These are phyloP conservation scores for Zoanthus sansibaricus DNA, from an alignment of 92 coral and sea anemone species.

Conservation along the genomic window DNA sequence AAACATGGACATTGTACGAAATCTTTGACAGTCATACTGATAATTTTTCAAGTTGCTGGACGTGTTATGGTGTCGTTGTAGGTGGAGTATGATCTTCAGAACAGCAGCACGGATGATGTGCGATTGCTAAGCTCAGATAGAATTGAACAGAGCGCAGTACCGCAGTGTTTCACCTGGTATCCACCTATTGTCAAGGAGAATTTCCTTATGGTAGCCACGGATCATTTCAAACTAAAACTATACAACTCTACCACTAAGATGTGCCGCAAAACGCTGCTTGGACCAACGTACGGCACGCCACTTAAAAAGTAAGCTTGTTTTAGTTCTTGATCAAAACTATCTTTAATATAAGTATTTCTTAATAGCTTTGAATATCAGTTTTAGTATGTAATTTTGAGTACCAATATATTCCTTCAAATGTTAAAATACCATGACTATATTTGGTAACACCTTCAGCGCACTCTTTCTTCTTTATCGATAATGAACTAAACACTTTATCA, in stretches of 20 bases:
- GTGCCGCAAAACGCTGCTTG: slow-evolving; percentile 92
- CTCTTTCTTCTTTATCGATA: too few species aligned
- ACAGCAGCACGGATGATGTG: slow-evolving; percentile 93
- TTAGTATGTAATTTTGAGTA: too few species aligned
- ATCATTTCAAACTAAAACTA: slow-evolving; percentile 95
- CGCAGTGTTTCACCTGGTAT: slow-evolving; percentile 98
- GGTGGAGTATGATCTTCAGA: slow-evolving; percentile 95
- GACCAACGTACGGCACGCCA: slow-evolving; percentile 98
- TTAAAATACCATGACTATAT: too few species aligned
- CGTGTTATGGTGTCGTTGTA: slow-evolving; percentile 14
- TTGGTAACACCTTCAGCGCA: too few species aligned
- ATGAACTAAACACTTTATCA: too few species aligned
- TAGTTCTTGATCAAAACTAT: not conserved
- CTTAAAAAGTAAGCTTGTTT: slow-evolving; percentile 71
- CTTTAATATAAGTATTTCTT: too few species aligned
- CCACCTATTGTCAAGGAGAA: slow-evolving; percentile 98
- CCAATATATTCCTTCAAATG: too few species aligned
- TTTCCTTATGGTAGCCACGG: slow-evolving; percentile 91
- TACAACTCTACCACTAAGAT: slow-evolving; percentile 97
- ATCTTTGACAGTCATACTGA: too few species aligned
- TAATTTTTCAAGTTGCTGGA: too few species aligned
- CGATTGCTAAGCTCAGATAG: slow-evolving; percentile 92
- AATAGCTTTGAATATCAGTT: too few species aligned
- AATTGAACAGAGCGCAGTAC: slow-evolving; percentile 96
- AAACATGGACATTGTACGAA: too few species aligned